Conservation (phyloP, 2,113 vertebrate species). For the Protobothrops flavoviridis region DNA sequence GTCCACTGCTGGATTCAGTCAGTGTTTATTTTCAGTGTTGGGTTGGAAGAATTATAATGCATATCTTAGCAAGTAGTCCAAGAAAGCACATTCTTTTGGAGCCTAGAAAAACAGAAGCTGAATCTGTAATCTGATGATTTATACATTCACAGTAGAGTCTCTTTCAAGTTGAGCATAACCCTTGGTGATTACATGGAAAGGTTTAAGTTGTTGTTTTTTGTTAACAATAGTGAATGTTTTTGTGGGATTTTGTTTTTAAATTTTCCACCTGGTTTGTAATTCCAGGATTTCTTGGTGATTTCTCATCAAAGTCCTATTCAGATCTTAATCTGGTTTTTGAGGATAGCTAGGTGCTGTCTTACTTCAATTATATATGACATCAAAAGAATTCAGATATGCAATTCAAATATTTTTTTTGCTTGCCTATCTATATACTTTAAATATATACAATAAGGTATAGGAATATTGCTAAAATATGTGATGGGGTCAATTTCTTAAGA, state of each 20-base stretch:
- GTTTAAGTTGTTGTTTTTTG: not conserved
- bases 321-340: not conserved
- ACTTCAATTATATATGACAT: not conserved
- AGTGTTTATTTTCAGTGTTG: slow-evolving; percentile 29
- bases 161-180: not conserved
- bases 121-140: slow-evolving; percentile 13
- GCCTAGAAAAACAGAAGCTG: not conserved
- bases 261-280: not conserved
- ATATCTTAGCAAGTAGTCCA: slow-evolving; percentile 16
- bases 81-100: slow-evolving; percentile 13
- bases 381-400: not conserved
- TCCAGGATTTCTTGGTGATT: not conserved
- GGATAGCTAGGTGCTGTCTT: not conserved
- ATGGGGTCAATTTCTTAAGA: not conserved
- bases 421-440: too few species aligned
- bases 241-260: not conserved
- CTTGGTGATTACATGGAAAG: not conserved
- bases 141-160: not conserved
- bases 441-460: not conserved
- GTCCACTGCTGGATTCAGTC: not conserved
- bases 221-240: not conserved
- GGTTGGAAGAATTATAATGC: not conserved
- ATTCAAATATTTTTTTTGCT: not conserved
- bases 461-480: not conserved
- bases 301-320: not conserved